phyloP scores from a whole-genome alignment of 2,113 vertebrate species.

The Trochalopteron elliotii region DNA sequence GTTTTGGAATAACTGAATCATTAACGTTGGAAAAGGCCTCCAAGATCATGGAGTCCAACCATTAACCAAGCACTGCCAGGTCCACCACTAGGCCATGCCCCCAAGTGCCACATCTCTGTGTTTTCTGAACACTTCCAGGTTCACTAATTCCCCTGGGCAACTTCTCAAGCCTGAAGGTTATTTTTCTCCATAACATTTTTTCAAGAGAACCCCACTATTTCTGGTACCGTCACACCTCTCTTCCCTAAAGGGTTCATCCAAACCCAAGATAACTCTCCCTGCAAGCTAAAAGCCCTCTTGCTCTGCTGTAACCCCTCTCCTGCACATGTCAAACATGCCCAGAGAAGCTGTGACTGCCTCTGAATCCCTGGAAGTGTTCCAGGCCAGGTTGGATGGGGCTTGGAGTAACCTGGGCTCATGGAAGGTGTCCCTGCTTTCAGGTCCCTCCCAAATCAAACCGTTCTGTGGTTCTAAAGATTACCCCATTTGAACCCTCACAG shows the following conservation, averaged over 20 bases:
- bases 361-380: background rate
- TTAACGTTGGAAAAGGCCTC: background rate
- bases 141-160: background rate
- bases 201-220: background rate
- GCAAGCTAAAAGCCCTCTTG: background rate
- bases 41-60: background rate
- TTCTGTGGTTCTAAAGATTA: background rate
- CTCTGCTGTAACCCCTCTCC: background rate
- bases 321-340: background rate
- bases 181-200: background rate
- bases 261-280: background rate
- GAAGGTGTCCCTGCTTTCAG: background rate
- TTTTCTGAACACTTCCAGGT: background rate
- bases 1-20: background rate
- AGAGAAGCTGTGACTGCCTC: background rate
- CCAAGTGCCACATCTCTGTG: rapidly evolving
- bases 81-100: background rate
- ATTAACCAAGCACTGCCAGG: too few relatives aligned
- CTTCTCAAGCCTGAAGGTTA: background rate
- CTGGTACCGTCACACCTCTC: background rate
- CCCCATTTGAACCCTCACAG: background rate
- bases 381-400: background rate
- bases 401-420: background rate
- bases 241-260: background rate
- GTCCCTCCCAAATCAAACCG: background rate